These are phyloP conservation scores for Cinclus cinclus DNA, from an alignment of 2,113 vertebrate species.

Conservation along the genomic window DNA sequence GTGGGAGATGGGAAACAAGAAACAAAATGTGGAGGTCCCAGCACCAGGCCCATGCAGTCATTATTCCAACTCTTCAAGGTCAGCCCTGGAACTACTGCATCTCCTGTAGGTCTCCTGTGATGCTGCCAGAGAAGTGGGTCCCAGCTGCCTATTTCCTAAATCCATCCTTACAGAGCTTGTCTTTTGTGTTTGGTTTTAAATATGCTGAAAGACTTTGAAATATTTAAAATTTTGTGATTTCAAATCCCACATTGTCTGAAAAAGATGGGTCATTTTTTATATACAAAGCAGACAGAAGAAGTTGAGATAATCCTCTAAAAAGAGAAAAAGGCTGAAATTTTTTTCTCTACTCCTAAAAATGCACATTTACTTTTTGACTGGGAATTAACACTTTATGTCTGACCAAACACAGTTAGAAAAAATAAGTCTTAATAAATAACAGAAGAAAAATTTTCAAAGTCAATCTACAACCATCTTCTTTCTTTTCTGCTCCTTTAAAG, in stretches of 20 bases:
- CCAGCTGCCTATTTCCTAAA: neutral
- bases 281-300: neutral
- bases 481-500: neutral
- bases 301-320: neutral
- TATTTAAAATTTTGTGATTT: neutral
- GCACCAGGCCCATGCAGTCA: neutral
- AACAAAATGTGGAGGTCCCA: fast-evolving
- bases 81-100: neutral
- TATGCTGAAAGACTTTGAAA: neutral
- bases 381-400: neutral
- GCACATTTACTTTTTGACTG: neutral
- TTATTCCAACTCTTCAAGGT: neutral
- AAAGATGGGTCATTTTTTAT: neutral
- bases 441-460: neutral
- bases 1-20: neutral
- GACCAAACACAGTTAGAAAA: neutral
- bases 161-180: neutral
- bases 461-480: neutral
- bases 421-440: neutral
- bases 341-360: neutral
- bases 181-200: neutral
- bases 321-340: neutral
- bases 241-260: neutral
- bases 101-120: neutral
- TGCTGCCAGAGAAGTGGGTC: neutral